Percentiles rank a stretch among this genome's conserved stretches.
Evolutionary conservation across 2,113 vertebrate genomes (phyloP).

Genomic region (Oostethus manadensis): DNA sequence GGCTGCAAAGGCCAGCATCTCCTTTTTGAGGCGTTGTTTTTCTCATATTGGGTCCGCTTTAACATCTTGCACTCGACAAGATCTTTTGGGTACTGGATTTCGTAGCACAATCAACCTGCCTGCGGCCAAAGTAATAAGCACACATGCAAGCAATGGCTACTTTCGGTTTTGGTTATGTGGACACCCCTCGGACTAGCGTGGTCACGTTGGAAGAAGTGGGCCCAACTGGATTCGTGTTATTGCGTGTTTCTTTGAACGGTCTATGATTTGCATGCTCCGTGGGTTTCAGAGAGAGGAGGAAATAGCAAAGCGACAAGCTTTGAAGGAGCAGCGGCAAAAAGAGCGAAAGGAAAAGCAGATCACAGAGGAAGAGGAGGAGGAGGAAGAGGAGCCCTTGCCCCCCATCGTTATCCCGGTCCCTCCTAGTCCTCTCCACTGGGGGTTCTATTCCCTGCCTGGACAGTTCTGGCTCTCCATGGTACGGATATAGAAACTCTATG

Average conservation of each 20-base stretch:
- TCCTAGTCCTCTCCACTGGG: slow-evolving; percentile 82
- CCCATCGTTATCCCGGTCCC: background rate
- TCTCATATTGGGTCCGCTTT: too few species aligned
- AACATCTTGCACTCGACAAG: too few species aligned
- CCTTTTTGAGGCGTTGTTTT: too few species aligned
- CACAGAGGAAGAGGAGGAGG: slow-evolving; percentile 48
- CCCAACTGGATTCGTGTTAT: background rate
- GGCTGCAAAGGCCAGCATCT: too few species aligned
- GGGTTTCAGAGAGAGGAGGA: slow-evolving; percentile 74
- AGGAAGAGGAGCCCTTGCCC: slow-evolving; percentile 3
- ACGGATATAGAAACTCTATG: slow-evolving; percentile 1
- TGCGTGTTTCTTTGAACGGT: background rate
- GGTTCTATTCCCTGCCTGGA: slow-evolving; percentile 84
- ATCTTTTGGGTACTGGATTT: too few species aligned
- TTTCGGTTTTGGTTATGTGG: too few species aligned
- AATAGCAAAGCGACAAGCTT: slow-evolving; percentile 17
- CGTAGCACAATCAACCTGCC: too few species aligned
- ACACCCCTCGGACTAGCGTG: too few species aligned
- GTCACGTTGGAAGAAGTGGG: background rate
- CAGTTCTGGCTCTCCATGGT: slow-evolving; percentile 93
- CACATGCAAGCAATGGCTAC: too few species aligned
- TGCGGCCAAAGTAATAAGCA: too few species aligned
- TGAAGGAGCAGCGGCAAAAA: slow-evolving; percentile 32
- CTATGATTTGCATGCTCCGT: background rate
- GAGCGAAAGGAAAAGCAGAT: slow-evolving; percentile 70